Base-by-base conservation (phyloP, 2,797 vertebrate species). In the Paratrypauchen microcephalus region DNA sequence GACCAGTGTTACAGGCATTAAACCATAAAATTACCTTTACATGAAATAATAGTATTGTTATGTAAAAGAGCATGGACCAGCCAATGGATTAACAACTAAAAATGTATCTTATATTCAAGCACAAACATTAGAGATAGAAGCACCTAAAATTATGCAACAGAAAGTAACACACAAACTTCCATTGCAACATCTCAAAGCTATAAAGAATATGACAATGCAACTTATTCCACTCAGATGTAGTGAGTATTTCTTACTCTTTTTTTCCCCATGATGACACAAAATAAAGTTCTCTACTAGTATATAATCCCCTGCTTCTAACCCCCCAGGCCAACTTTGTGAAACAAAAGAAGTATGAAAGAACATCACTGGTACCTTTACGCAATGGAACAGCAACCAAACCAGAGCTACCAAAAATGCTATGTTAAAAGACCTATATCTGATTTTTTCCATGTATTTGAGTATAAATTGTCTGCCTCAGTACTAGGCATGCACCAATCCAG, bases 271-370 rank as follows among this genome's bases (percentile, higher is more conserved):
- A 32, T 66, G 63, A 80, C 60, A 78, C 59, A 56, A 61, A 54
- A 66, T 26, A 72, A 79, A 50, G 26, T 73, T 73, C 69, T 55
- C 74, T 9, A n/a, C 70, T 77, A 65, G 56, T 80, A 81, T 79
- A 77, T 87, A 74, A 80, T 79, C 62, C 36, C 69, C 72, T 47
- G 68, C 69, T 60, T 77, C 70, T 47, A 65, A 73, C 75, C 83
- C 70, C 71, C 75, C 83, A 79, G 55, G 55, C 55, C 72, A 80
- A 78, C 18, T 12, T 21, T 65, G 66, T 72, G 45, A 19, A 69
- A 59, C 70, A 76, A 76, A 80, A 82, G 87, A 84, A 84, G 75
- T 79, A 69, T 79, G 55, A 68, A 59, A 76, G 79, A 39, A 68
- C 73, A 55, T 71, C 56, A 61, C 58, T 12, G 62, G 56, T 68